Evolutionary conservation across 2,113 vertebrate genomes (phyloP).

Genomic region (Phyllostomus hastatus): DNA sequence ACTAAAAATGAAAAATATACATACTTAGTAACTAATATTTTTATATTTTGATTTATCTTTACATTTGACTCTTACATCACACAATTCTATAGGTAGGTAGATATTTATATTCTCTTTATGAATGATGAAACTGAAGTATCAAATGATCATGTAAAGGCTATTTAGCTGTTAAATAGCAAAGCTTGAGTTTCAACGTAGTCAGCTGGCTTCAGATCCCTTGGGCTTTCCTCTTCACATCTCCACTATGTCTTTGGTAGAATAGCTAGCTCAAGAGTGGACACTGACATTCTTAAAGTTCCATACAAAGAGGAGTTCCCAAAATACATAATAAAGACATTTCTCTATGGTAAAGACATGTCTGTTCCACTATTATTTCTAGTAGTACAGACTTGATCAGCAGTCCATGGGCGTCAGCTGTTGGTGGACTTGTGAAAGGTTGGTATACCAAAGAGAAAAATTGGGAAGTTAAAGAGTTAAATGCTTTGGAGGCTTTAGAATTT

Average conservation of each 20-base stretch:
- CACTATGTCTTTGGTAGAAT: neutral
- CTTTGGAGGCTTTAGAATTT: neutral
- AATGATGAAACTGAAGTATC: neutral
- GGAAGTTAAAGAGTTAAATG: neutral
- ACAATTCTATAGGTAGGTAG: neutral
- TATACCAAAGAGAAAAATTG: neutral
- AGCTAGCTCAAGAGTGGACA: neutral
- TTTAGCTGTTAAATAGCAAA: neutral
- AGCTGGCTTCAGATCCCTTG: neutral
- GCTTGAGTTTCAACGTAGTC: neutral
- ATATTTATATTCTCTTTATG: neutral
- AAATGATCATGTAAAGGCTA: neutral
- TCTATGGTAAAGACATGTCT: neutral
- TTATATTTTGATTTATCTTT: neutral
- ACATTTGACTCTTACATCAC: neutral
- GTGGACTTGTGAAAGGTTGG: neutral
- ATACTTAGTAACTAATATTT: neutral
- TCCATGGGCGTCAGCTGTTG: neutral
- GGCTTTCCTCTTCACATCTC: neutral
- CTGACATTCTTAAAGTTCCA: neutral
- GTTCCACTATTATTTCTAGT: neutral
- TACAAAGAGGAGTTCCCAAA: neutral
- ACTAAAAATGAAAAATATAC: neutral
- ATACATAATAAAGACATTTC: neutral
- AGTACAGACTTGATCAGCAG: neutral